Evolutionary conservation across 2,797 vertebrate genomes (phyloP).

Genomic region (Phoeniculus purpureus): DNA sequence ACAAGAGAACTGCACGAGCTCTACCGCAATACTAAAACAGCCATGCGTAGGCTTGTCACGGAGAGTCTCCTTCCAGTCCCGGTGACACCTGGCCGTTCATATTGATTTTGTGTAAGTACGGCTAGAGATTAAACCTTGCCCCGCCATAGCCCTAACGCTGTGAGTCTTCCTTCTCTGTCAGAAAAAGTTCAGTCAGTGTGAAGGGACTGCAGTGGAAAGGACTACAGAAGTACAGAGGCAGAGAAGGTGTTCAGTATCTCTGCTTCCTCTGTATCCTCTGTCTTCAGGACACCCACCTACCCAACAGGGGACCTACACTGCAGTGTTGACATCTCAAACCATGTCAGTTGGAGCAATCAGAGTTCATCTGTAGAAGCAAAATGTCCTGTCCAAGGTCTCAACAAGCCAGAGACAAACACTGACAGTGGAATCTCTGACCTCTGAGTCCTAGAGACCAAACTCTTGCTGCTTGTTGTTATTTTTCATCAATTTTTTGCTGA

Average conservation of each 20-base stretch:
- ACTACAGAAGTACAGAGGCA: too few species aligned
- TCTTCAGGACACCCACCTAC: too few species aligned
- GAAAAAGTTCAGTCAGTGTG: not conserved
- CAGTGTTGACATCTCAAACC: not conserved
- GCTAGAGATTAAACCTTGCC: conserved; percentile 11
- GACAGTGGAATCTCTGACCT: not conserved
- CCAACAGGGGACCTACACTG: too few species aligned
- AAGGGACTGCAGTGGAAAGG: not conserved
- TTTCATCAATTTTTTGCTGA: not conserved
- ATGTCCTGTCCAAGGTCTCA: not conserved
- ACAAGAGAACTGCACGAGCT: not conserved
- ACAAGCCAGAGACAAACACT: not conserved
- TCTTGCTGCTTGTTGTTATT: not conserved
- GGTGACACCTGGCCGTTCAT: not conserved
- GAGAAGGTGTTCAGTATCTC: too few species aligned
- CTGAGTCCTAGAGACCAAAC: not conserved
- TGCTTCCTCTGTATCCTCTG: too few species aligned
- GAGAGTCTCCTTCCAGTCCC: not conserved
- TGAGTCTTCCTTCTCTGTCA: not conserved
- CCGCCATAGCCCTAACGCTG: not conserved
- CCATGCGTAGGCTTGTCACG: not conserved
- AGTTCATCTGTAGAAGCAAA: not conserved
- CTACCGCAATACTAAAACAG: not conserved
- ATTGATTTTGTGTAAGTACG: not conserved
- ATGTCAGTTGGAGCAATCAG: not conserved